These are phyloP conservation scores for Parapsyche elsis DNA, from an alignment of 1,140 invertebrate species.

Conservation along the genomic window DNA sequence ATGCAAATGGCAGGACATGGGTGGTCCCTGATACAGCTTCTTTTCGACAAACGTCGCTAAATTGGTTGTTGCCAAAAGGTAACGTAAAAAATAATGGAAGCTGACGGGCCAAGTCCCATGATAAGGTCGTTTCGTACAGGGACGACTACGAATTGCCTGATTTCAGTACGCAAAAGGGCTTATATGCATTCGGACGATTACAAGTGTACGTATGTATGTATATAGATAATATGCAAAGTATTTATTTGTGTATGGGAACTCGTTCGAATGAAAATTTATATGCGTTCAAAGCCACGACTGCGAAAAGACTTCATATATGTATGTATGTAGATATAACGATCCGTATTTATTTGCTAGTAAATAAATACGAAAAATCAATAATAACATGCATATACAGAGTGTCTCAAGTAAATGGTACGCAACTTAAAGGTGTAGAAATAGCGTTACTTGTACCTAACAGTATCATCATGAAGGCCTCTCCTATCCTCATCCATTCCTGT, in stretches of 20 bases:
- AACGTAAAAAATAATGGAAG: slow-evolving; percentile 44
- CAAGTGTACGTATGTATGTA: background rate
- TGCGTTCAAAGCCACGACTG: too few species aligned
- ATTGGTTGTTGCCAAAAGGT: slow-evolving; percentile 45
- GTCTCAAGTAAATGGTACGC: too few species aligned
- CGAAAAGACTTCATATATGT: too few species aligned
- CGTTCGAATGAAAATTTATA: slow-evolving; percentile 28
- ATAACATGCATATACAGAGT: too few species aligned
- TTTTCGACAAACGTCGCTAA: slow-evolving; percentile 38
- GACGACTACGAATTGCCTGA: slow-evolving; percentile 42
- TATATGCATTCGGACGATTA: slow-evolving; percentile 4
- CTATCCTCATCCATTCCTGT: too few species aligned
- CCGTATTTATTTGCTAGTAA: too few species aligned
- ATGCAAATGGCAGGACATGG: slow-evolving; percentile 4
- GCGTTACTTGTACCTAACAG: too few species aligned
- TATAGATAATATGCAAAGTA: slow-evolving; percentile 35
- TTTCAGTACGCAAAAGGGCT: background rate
- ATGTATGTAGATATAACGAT: too few species aligned
- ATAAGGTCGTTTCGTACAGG: slow-evolving; percentile 27
- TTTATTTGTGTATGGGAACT: slow-evolving; percentile 15
- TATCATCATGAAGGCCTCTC: too few species aligned
- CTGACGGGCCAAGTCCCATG: slow-evolving; percentile 17
- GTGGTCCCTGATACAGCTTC: background rate
- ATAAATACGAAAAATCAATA: too few species aligned
- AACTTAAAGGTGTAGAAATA: too few species aligned